Evolutionary conservation across 2,113 vertebrate species (phyloP).

Genomic region (Dasyurus viverrinus): DNA sequence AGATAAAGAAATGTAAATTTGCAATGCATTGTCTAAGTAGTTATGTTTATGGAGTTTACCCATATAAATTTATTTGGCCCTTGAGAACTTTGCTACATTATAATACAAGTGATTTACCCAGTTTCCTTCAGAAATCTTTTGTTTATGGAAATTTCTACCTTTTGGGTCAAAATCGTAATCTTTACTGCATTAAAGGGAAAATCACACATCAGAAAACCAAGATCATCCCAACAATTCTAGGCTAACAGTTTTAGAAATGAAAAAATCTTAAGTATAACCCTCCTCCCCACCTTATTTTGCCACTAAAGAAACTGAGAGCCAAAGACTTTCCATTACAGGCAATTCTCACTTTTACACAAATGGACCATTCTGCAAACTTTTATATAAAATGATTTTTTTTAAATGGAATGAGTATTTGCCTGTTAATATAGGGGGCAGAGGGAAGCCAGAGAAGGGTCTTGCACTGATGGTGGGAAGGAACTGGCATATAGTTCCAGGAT

Average conservation of each 20-base stretch:
- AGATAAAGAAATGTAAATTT: not conserved
- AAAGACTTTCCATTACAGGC: not conserved
- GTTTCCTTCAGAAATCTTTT: not conserved
- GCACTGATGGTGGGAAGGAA: not conserved
- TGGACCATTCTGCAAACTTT: not conserved
- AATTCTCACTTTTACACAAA: not conserved
- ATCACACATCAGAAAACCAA: not conserved
- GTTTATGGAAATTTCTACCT: not conserved
- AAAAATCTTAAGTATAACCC: not conserved
- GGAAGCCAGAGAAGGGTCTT: not conserved
- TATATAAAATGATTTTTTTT: not conserved
- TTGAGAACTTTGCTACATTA: not conserved
- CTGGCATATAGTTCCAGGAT: not conserved
- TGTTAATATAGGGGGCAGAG: not conserved
- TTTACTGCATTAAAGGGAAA: not conserved
- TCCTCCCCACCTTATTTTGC: not conserved
- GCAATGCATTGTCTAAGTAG: not conserved
- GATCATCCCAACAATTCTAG: not conserved
- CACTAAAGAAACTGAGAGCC: not conserved
- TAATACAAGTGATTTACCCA: not conserved
- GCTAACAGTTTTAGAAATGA: not conserved
- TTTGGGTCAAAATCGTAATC: not conserved
- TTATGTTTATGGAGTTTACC: not conserved
- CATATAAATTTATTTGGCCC: not conserved
- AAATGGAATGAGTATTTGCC: not conserved